A percentile compares a stretch with the other conserved stretches of the same genome.
These are phyloP conservation scores for Sebastiscus albofasciatus DNA, from an alignment of 2,797 vertebrate species.

Conservation along the genomic window DNA sequence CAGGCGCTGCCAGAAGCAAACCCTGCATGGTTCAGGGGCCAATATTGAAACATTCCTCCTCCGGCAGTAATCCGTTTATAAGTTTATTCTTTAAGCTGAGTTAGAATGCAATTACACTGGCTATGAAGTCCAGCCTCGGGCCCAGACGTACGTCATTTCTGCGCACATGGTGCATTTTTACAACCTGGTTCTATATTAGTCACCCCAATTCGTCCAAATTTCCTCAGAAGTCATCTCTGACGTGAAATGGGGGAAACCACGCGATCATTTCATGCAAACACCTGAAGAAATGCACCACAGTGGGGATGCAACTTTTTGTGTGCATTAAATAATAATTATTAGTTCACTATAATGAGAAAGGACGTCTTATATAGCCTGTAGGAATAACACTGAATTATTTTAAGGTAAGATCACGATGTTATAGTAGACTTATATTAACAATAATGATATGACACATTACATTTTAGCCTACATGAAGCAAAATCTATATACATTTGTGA, in stretches of 20 bases:
- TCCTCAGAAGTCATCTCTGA: neutral
- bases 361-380: too few species aligned
- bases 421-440: neutral
- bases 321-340: neutral
- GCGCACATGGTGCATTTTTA: conserved; percentile 34
- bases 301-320: neutral
- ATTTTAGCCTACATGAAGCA: neutral
- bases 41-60: conserved; percentile 82
- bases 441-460: too few species aligned
- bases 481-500: neutral
- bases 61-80: conserved; percentile 79
- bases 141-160: neutral
- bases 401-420: neutral
- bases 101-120: conserved; percentile 75
- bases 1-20: conserved; percentile 53
- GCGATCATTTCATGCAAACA: neutral
- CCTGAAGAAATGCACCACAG: neutral
- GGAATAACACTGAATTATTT: neutral
- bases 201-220: neutral
- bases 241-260: neutral
- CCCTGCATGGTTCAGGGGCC: conserved; percentile 48
- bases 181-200: neutral
- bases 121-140: conserved; percentile 36
- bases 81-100: conserved; percentile 76
- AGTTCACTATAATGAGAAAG: neutral